Conservation (phyloP, 2,113 vertebrate species). For the Dipodomys merriami region DNA sequence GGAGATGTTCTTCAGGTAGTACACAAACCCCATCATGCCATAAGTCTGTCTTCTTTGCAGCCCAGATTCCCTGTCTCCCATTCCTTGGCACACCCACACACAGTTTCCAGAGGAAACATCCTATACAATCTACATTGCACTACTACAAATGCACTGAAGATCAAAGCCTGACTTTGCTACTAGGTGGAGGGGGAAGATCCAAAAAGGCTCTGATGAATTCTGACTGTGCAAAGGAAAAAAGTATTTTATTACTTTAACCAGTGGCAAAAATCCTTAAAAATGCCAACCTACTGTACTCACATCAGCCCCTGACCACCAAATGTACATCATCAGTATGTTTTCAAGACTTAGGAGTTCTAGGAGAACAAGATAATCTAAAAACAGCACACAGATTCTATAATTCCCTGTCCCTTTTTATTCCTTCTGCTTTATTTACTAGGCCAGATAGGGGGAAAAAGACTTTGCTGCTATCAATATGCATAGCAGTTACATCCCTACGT, state of each 20-base stretch:
- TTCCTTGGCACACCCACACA: background rate
- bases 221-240: background rate
- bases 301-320: conserved; percentile 37
- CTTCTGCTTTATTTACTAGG: conserved; percentile 75
- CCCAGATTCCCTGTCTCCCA: background rate
- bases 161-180: background rate
- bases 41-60: background rate
- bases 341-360: conserved; percentile 47
- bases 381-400: conserved; percentile 51
- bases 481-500: conserved; percentile 58
- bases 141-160: background rate
- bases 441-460: background rate
- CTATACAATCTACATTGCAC: background rate
- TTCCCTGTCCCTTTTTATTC: conserved; percentile 60
- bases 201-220: background rate
- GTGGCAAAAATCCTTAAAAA: conserved; percentile 47
- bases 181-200: background rate
- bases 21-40: background rate
- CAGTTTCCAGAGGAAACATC: background rate
- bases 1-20: background rate
- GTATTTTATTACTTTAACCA: conserved; percentile 14
- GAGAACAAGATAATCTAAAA: conserved; percentile 66
- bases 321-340: background rate
- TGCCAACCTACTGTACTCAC: background rate
- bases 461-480: conserved; percentile 72